Evolutionary conservation across 1,140 invertebrate species (phyloP), one percentile per base, ranked within the genome.

Genomic region (Dreissena rostriformis): DNA sequence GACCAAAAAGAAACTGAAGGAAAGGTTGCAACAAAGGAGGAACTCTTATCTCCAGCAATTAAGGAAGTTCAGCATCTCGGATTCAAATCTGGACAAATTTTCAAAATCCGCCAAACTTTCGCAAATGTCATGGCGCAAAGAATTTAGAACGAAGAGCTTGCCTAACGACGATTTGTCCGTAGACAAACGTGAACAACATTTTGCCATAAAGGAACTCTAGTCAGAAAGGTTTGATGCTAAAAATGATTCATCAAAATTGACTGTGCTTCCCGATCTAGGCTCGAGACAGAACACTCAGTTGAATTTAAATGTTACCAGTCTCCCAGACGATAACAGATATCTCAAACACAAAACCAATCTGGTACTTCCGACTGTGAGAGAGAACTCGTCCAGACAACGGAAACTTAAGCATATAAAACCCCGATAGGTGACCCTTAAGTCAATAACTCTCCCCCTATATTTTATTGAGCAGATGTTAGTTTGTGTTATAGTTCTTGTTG

Each of bases 271-370:
- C 24, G 14, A 7, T 10, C 29, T 57, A 52, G 29, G 52, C 12
- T 12, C 61, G 5, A 51, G 68, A n/a, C 67, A 66, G 11, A 49
- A 24, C 12, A 57, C 71, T 24, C 11, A 66, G 8, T 51, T 14
- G 5, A 67, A 49, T 28, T 7, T 39, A n/a, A 67, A 17, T 12
- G 66, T 80, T 4, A 70, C 10, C 7, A 57, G 53, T 39, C n/a
- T 22, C 17, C 68, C 39, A 29, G 77, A 80, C 29, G 55, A 70
- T n/a, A 53, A 80, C 29, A 53, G 77, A n/a, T 80, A 80, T 53
- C 65, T 80, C 17, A 80, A 80, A 49, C 26, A 80, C n/a, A 70
- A 29, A 12, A 80, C 77, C 14, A 68, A 66, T 52, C 49, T 80
- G n/a, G 77, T 70, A n/a, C 29, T 80, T 15, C 77, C 77, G 29